Base-by-base conservation (phyloP, 1,140 invertebrate species). In the Asbolus verrucosus region DNA sequence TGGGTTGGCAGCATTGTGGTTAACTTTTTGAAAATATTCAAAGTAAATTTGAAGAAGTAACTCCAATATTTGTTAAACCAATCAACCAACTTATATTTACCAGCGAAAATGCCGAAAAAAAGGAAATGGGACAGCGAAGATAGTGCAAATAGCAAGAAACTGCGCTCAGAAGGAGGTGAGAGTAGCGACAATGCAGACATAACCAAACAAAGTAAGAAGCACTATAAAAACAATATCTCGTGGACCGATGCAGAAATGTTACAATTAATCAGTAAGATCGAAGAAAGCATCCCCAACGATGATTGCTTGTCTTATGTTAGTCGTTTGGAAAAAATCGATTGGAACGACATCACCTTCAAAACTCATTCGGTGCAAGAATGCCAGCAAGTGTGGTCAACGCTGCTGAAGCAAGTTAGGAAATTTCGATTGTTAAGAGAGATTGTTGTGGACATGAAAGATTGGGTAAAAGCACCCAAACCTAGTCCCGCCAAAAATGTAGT, bases 341-440 rank as follows among this genome's bases (percentile, higher is more conserved):
- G 75, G 77, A 65, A 75, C 31, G 31, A 81, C 78, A 73, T 79
- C 62, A 30, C 69, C 13, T 78, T 79, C 70, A 78, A 78, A 36
- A 76, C 79, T 41, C 75, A 81, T 54, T 73, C 78, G 15, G 62
- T 36, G 16, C 59, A 67, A 16, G 77, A 83, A n/a, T 84, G 83
- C 68, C 81, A 82, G 68, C 70, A 77, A 18, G 79, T 78, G 69
- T 83, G 82, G 81, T 61, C 73, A 13, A 59, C 75, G 27, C 72
- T 84, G 31, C 72, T 77, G 39, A 76, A 76, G 54, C 63, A 81
- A 39, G 46, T 84, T 9, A 73, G 84, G 9, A 69, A 79, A 9
- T 84, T 78, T 74, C 72, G 84, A n/a, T 75, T 84, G 16, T 70
- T 85, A 19, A 71, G 73, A 4, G 84, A 85, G 73, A 63, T 85